phyloP scores from a whole-genome alignment of 2,113 vertebrate species.

The Microtus richardsoni region DNA sequence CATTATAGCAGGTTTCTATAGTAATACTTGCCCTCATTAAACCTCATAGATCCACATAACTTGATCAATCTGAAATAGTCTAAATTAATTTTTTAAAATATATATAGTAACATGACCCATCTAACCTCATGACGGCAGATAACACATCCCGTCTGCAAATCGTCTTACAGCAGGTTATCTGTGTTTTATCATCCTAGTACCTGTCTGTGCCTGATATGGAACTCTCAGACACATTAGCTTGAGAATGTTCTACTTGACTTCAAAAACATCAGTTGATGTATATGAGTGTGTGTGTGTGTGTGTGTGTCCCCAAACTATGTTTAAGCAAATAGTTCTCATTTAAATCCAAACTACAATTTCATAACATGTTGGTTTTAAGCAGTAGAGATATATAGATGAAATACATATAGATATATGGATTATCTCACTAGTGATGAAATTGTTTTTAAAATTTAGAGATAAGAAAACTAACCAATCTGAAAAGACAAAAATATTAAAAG shows the following conservation, averaged over 20 bases:
- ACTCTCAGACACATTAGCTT: constrained; percentile 85
- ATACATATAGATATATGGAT: constrained; percentile 25
- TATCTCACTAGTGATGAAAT: constrained; percentile 62
- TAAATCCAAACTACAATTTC: constrained; percentile 71
- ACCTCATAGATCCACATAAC: constrained; percentile 63
- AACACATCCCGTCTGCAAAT: constrained; percentile 86
- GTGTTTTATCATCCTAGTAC: constrained; percentile 88
- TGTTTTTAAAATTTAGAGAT: constrained; percentile 30
- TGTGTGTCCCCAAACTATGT: constrained; percentile 71
- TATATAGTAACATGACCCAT: constrained; percentile 79
- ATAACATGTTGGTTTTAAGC: constrained; percentile 61
- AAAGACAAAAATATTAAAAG: constrained; percentile 78
- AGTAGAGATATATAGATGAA: not conserved
- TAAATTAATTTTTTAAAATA: constrained; percentile 74
- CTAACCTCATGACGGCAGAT: constrained; percentile 80
- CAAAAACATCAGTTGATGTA: constrained; percentile 77
- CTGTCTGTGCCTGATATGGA: constrained; percentile 88
- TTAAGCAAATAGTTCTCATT: constrained; percentile 75
- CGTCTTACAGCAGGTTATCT: constrained; percentile 85
- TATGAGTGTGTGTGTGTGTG: not conserved
- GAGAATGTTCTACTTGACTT: constrained; percentile 87
- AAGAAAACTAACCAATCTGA: constrained; percentile 71
- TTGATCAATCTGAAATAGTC: constrained; percentile 72
- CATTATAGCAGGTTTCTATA: constrained; percentile 66
- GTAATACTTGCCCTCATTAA: constrained; percentile 70